Base-by-base conservation (phyloP, 2,888 invertebrate genomes). In the Monochamus alternatus region DNA sequence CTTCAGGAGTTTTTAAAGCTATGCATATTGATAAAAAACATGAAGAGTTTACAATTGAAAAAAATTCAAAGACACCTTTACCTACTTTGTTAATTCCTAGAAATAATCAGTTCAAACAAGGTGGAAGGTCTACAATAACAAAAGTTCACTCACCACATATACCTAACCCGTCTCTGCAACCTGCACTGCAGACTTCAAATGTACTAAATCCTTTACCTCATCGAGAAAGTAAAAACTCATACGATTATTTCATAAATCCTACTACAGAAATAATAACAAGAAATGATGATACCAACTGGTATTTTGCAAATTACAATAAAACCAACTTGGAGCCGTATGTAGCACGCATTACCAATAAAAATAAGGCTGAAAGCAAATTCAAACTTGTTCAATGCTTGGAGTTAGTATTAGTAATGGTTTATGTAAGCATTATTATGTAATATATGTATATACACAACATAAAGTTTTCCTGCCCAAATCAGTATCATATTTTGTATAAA, bases 301-400 rank as follows among this genome's bases (percentile, higher is more conserved):
- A 97, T 88, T 96, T 95, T 87, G 94, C 94, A 80, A 96, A 95
- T 87, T 96, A 96, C 86, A 95, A 95, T 87, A 93, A 93, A 84
- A 92, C 91, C 3, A 89, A 90, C 80, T 81, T 90, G 66, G 90
- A 91, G 78, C 91, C 91, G 9, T 91, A 87, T 76, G 82, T 84
- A 62, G 82, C 82, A 31, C 77, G 64, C 75, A 76, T 75, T 47
- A 72, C 73, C 4, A 62, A 60, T 47, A 30, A 12, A n/a, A 60
- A 59, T 69, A 30, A 30, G 7, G 69, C 59, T 47, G n/a, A 14
- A 5, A 3, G 8, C 5, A 30, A 8, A 5, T 47, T 69, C n/a
- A 5, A 30, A 4, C n/a, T 2, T 59, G 5, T 38, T 31, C 31
- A 51, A 30, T 69, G 31, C 31, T 69, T 69, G 43, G 14, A 69